Evolutionary conservation across 2,888 invertebrate species (phyloP).

Genomic region (Agrochola circellaris): DNA sequence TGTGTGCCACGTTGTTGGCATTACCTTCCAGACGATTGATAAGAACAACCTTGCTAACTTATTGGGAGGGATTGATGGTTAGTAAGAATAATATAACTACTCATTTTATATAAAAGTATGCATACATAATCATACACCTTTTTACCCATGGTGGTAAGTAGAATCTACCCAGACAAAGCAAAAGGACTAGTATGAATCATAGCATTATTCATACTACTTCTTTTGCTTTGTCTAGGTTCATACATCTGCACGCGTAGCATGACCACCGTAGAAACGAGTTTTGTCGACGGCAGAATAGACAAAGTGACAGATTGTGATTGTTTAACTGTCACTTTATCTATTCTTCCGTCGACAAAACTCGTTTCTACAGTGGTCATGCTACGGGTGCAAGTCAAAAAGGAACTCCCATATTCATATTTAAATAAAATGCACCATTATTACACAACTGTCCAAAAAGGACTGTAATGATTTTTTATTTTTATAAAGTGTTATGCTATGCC

Average conservation of each 20-base stretch:
- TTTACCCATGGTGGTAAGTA: too few species aligned
- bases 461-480: not conserved
- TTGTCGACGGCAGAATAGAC: too few species aligned
- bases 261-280: too few species aligned
- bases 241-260: too few species aligned
- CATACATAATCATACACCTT: not conserved
- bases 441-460: too few species aligned
- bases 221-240: not conserved
- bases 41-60: conserved; percentile 95
- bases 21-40: conserved; percentile 98
- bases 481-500: not conserved
- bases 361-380: too few species aligned
- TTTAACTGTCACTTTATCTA: too few species aligned
- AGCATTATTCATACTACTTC: not conserved
- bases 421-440: not conserved
- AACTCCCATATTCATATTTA: not conserved
- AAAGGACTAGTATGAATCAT: too few species aligned
- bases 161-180: too few species aligned
- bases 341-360: too few species aligned
- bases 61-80: conserved; percentile 97
- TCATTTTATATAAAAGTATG: not conserved
- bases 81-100: conserved; percentile 61
- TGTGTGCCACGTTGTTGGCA: conserved; percentile 99
- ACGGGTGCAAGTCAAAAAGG: not conserved
- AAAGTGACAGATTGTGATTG: too few species aligned